Evolutionary conservation across 1,140 invertebrate genomes (phyloP).

Genomic region (Trinorchestia longiramus): DNA sequence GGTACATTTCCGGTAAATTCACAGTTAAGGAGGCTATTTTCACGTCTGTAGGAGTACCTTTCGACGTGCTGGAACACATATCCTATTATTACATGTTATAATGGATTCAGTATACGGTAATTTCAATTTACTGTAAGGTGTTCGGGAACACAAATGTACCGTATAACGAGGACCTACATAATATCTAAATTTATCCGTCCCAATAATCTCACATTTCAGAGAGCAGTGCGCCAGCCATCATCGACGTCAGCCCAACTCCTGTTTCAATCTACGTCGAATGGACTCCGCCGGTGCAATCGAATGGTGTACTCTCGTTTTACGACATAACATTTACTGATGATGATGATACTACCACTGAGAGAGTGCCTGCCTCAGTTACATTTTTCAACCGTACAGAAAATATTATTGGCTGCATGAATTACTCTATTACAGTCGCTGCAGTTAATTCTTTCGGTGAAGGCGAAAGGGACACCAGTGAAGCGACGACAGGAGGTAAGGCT

Average conservation of each 20-base stretch:
- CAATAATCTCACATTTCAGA: not conserved
- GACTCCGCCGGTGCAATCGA: not conserved
- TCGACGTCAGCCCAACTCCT: not conserved
- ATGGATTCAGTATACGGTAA: no score
- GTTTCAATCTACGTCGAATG: not conserved
- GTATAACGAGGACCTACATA: no score
- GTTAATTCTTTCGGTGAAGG: not conserved
- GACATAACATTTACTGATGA: not conserved
- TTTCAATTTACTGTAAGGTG: no score
- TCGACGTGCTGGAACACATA: no score
- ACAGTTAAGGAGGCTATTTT: no score
- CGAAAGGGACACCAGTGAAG: not conserved
- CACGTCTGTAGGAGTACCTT: no score
- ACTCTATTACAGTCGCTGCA: not conserved
- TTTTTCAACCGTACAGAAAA: not conserved
- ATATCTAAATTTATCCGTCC: no score
- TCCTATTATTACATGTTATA: no score
- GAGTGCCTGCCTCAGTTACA: not conserved
- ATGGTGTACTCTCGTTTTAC: not conserved
- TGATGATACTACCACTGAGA: not conserved
- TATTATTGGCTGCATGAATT: not conserved
- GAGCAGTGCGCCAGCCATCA: not conserved
- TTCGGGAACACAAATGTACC: no score
- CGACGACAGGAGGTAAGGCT: not conserved
- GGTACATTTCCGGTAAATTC: no score